Evolutionary conservation across 2,888 invertebrate genomes (phyloP).

Genomic region (Orchesella flavescens): DNA sequence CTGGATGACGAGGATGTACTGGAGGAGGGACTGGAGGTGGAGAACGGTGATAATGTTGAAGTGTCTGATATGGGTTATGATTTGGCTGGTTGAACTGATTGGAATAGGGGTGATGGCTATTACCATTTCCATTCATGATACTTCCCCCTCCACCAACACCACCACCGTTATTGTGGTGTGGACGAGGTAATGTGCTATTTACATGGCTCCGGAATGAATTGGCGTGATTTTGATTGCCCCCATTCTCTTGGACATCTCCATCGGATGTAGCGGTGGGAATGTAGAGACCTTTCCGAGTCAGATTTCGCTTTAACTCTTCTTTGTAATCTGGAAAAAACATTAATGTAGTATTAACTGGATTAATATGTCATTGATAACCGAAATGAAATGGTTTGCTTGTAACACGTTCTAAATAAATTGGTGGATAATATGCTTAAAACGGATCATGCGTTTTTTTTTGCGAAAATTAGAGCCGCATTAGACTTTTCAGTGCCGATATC

Average conservation of each 20-base stretch:
- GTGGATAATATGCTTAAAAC: too few species aligned
- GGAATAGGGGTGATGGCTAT: conserved; percentile 49
- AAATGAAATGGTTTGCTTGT: neutral
- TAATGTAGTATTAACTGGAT: neutral
- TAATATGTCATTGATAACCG: neutral
- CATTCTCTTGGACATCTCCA: conserved; percentile 58
- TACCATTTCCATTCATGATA: conserved; percentile 54
- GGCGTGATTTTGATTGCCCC: conserved; percentile 43
- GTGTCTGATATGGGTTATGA: conserved; percentile 66
- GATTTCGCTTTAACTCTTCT: conserved; percentile 64
- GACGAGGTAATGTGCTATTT: conserved; percentile 58
- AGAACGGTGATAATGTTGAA: conserved; percentile 63
- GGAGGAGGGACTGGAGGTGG: conserved; percentile 48
- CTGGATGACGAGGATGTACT: conserved; percentile 32
- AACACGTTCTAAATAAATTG: too few species aligned
- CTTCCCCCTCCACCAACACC: conserved; percentile 33
- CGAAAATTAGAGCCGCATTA: too few species aligned
- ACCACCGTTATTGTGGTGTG: conserved; percentile 46
- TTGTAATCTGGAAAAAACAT: conserved; percentile 62
- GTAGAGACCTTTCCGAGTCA: conserved; percentile 64
- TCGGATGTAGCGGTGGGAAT: conserved; percentile 57
- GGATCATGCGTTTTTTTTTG: too few species aligned
- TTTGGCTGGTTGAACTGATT: conserved; percentile 61
- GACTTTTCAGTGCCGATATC: neutral
- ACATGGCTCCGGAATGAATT: conserved; percentile 59